Evolutionary conservation across 2,113 vertebrate genomes (phyloP), one percentile per base, ranked within the genome.

Genomic region (Puffinus mauretanicus): DNA sequence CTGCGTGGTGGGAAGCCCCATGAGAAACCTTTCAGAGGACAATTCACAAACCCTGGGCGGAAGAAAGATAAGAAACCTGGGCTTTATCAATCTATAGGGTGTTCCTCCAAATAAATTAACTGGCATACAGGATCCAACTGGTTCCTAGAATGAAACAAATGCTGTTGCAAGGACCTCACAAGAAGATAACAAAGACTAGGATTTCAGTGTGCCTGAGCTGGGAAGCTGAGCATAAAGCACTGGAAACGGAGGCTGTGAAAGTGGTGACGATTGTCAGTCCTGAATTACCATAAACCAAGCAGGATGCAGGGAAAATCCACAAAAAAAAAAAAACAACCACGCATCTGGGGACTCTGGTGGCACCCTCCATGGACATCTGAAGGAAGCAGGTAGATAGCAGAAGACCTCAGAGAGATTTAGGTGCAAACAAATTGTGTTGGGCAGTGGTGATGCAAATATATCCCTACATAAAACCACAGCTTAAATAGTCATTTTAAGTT

Each of bases 11-110:
- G 36, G 65, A 75, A 87, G 62, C 42, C n/a, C 29, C 38, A 6
- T 79, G 94, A 84, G 94, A 96, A 96, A 76, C 52, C 26, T 73
- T 42, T 25, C 47, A 38, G n/a, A 71, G 52, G 60, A 75, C 72
- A 78, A 84, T 82, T 91, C 86, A 82, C 83, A 94, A 64, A 84
- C 14, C 25, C 0, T n/a, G 0, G 47, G 73, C 5, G 0, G 81
- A 87, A 96, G 51, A 67, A 61, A 67, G 58, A 32, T 46, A 66
- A 83, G 96, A 93, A 96, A 87, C 44, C 47, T 87, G 94, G 91
- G 47, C 69, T 84, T 64, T 32, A 44, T 60, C 57, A 75, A 51
- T 84, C 73, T 38, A 1, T 42, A 24, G 14, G 27, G 51, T 26
- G 58, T 86, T 95, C 25, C 51, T 91, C 61, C 81, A 85, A 64